phyloP scores from a whole-genome alignment of 2,797 vertebrate species.

The Gouania willdenowi region DNA sequence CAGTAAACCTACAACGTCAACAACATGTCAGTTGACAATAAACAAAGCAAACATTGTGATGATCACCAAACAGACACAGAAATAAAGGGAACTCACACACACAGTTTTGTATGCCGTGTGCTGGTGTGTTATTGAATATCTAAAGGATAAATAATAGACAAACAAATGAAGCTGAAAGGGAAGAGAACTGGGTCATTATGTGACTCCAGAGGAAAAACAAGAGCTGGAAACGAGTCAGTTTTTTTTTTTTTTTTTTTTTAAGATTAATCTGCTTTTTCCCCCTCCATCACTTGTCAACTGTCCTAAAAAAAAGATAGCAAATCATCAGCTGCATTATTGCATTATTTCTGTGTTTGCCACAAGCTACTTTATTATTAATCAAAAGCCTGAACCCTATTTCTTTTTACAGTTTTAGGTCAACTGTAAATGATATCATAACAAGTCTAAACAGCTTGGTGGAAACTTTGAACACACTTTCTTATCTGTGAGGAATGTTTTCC shows the following conservation, averaged over 20 bases:
- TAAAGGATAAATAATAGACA: conserved; percentile 53
- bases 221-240: conserved; percentile 26
- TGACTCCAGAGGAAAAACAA: conserved; percentile 54
- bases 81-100: conserved; percentile 16
- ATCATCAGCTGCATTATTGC: conserved; percentile 39
- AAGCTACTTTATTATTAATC: conserved; percentile 56
- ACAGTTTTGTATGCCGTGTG: conserved; percentile 1
- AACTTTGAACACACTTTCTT: conserved; percentile 13
- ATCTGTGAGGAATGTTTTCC: conserved; percentile 36
- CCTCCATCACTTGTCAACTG: conserved; percentile 51
- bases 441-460: conserved; percentile 38
- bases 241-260: conserved; percentile 41
- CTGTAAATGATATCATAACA: conserved; percentile 53
- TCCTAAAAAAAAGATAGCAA: conserved; percentile 54
- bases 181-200: conserved; percentile 63
- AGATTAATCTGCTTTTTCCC: conserved; percentile 2
- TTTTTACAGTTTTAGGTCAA: conserved; percentile 52
- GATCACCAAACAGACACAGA: conserved; percentile 41
- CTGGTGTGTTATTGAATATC: conserved; percentile 21
- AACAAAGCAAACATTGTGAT: conserved; percentile 48
- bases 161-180: conserved; percentile 27
- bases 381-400: conserved; percentile 12
- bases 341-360: conserved; percentile 36
- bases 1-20: conserved; percentile 49
- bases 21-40: conserved; percentile 40